Base-by-base conservation (phyloP, 2,797 vertebrate species). In the Adrianichthys oophorus region DNA sequence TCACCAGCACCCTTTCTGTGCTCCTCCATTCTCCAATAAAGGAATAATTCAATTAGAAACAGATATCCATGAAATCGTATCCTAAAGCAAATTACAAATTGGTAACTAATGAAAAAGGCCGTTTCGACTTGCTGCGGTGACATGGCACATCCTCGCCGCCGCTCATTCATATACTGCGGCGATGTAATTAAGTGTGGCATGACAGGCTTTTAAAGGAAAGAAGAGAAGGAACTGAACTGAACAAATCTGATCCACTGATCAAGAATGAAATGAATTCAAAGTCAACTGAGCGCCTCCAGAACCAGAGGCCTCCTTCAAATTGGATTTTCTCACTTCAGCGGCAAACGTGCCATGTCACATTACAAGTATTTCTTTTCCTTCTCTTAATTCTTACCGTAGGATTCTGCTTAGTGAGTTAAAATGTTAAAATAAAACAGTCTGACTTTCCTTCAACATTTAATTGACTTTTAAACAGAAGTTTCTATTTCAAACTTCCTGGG, bases 171-270 rank as follows among this genome's bases (percentile, higher is more conserved):
- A 90, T 84, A 82, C 78, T 69, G 85, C 73, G 49, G 69, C 63
- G 59, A 72, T 72, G 83, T 89, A 89, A 90, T 92, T 91, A 91
- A 87, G 79, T 83, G 70, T 75, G 65, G 76, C 84, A 69, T 78
- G 79, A 84, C 82, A 79, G 69, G 72, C 79, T 78, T 82, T 86
- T 82, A 83, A 84, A 84, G 78, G 78, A 80, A 83, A 70, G 76
- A 66, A 42, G 57, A 73, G 75, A 68, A 84, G 70, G 62, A 89
- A 88, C 84, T 83, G 88, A 90, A 91, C 86, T 89, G 82, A 84
- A 87, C 85, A 88, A 90, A 91, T 91, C 89, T 87, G 87, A 92
- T 91, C 88, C 90, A 87, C 78, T 87, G 90, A 93, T 92, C 87
- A 87, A 80, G 84, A 85, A 61, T 83, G 72, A 84, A 91, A 90